Conservation (phyloP, 2,113 vertebrate species). For the Oenanthe melanoleuca region DNA sequence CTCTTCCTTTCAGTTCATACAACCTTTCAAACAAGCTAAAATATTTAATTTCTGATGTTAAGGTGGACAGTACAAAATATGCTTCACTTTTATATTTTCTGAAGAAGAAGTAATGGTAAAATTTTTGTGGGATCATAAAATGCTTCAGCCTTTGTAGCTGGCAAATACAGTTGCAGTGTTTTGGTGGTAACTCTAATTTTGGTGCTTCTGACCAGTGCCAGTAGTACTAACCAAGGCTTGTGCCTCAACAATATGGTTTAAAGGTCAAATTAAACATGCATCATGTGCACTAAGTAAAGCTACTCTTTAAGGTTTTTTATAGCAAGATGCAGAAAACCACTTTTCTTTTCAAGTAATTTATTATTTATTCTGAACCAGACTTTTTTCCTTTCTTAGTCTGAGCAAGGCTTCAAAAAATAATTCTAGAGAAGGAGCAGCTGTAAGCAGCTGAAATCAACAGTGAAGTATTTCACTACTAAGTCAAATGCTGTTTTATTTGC, state of each 20-base stretch:
- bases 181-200: neutral
- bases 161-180: neutral
- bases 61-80: neutral
- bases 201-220: neutral
- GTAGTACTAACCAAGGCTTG: neutral
- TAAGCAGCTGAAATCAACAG: neutral
- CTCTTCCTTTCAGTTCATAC: neutral
- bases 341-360: neutral
- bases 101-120: neutral
- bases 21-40: neutral
- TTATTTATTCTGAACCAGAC: neutral
- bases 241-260: neutral
- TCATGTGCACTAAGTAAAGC: neutral
- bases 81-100: neutral
- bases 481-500: neutral
- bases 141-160: neutral
- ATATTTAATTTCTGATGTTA: neutral
- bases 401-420: neutral
- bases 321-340: neutral
- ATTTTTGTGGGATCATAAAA: neutral
- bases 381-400: neutral
- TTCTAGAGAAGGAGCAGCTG: neutral
- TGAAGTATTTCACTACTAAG: neutral
- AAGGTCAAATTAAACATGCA: neutral
- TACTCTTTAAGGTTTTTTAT: neutral